Evolutionary conservation across 1,140 invertebrate species (phyloP).

Genomic region (Panulirus ornatus): DNA sequence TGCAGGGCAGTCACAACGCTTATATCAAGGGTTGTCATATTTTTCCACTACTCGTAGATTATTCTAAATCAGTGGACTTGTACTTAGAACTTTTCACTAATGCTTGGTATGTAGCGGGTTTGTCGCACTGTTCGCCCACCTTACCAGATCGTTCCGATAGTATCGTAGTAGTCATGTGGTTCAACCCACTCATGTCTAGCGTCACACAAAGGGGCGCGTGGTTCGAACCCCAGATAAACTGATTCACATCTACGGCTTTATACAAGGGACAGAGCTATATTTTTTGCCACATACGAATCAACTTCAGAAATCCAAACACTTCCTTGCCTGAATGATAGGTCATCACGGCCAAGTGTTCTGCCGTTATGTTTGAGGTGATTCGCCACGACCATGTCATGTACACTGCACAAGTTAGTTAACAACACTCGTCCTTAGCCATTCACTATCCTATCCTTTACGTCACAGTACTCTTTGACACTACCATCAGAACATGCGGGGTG

Average conservation of each 20-base stretch:
- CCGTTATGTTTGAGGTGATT: too few species aligned
- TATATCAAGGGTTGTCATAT: neutral
- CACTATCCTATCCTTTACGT: too few species aligned
- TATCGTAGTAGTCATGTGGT: too few species aligned
- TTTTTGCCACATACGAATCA: neutral
- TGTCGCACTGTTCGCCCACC: neutral
- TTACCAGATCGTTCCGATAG: slow-evolving; percentile 9
- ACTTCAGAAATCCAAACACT: slow-evolving; percentile 10
- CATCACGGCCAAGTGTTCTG: too few species aligned
- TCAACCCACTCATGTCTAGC: slow-evolving; percentile 6
- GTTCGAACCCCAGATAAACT: too few species aligned
- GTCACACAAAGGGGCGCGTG: neutral
- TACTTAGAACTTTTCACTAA: slow-evolving; percentile 11
- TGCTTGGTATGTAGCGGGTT: neutral
- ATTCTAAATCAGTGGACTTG: neutral
- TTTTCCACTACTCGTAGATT: neutral
- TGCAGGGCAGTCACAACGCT: neutral
- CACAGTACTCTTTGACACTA: too few species aligned
- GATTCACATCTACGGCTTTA: neutral
- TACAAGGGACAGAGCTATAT: slow-evolving; percentile 3
- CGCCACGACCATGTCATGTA: too few species aligned
- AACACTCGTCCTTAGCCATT: too few species aligned
- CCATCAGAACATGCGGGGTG: too few species aligned
- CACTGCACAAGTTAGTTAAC: too few species aligned
- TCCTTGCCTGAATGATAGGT: too few species aligned